Evolutionary conservation across 1,140 invertebrate genomes (phyloP).

Genomic region (Nixonia krombeini): DNA sequence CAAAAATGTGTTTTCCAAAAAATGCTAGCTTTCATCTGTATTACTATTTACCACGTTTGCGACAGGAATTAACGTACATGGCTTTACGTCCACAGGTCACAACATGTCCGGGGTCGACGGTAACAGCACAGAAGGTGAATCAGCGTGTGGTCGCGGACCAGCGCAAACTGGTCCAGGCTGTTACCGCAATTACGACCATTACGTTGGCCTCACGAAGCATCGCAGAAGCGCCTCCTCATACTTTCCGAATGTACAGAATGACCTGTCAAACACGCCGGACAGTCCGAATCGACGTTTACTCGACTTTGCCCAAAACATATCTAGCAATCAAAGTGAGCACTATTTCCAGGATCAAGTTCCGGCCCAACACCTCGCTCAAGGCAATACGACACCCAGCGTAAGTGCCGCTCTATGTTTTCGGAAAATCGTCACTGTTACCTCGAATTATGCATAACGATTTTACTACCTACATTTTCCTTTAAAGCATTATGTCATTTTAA

Average conservation of each 20-base stretch:
- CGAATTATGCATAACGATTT: conserved; percentile 3
- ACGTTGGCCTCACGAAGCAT: conserved; percentile 71
- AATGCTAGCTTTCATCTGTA: background rate
- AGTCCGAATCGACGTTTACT: conserved; percentile 70
- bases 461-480: no score
- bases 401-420: conserved; percentile 45
- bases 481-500: no score
- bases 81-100: conserved; percentile 76
- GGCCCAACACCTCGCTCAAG: conserved; percentile 62
- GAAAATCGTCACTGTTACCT: conserved; percentile 14
- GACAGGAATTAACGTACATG: background rate
- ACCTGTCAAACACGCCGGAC: conserved; percentile 65
- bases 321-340: conserved; percentile 63
- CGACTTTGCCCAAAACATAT: conserved; percentile 69
- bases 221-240: conserved; percentile 77
- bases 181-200: conserved; percentile 89
- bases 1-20: background rate
- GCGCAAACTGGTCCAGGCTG: conserved; percentile 84
- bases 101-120: conserved; percentile 91
- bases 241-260: conserved; percentile 75
- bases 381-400: conserved; percentile 67
- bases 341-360: conserved; percentile 66
- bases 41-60: background rate
- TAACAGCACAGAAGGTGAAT: conserved; percentile 88
- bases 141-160: conserved; percentile 76